Percentiles rank a stretch among this genome's conserved stretches.
Evolutionary conservation across 2,888 invertebrate genomes (phyloP).

Genomic region (Drosophila tanythrix): DNA sequence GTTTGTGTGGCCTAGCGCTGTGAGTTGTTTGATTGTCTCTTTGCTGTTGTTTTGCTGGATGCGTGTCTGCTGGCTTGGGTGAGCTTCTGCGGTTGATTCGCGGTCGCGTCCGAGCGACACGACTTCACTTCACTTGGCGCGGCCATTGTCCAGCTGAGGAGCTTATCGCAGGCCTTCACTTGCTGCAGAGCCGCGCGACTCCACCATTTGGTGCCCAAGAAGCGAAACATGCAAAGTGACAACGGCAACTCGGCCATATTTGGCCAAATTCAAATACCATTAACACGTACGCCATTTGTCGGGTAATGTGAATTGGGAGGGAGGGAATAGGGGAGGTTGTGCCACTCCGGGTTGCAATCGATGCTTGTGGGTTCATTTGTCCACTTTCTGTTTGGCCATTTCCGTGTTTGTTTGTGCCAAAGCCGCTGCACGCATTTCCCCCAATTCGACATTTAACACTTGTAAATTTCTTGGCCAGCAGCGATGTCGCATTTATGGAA

Average conservation of each 20-base stretch:
- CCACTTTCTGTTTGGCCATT: constrained; percentile 58
- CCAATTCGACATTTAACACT: constrained; percentile 80
- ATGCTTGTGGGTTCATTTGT: constrained; percentile 62
- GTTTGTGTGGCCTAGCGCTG: constrained; percentile 47
- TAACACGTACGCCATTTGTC: constrained; percentile 83
- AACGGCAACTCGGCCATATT: constrained; percentile 79
- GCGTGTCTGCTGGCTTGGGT: constrained; percentile 56
- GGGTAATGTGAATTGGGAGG: constrained; percentile 25
- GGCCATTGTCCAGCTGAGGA: constrained; percentile 47
- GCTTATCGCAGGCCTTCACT: constrained; percentile 64
- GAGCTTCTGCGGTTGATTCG: constrained; percentile 63
- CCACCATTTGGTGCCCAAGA: constrained; percentile 46
- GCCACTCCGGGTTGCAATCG: constrained; percentile 18
- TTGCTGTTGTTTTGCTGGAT: constrained; percentile 28
- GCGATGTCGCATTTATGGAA: constrained; percentile 66
- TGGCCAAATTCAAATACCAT: constrained; percentile 84
- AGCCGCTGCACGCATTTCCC: constrained; percentile 79
- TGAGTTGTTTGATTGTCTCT: constrained; percentile 18
- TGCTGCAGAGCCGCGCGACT: constrained; percentile 41
- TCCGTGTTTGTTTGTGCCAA: constrained; percentile 75
- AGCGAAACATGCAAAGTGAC: constrained; percentile 78
- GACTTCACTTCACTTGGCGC: constrained; percentile 45
- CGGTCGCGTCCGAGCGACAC: constrained; percentile 57
- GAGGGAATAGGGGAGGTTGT: neutral
- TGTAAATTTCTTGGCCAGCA: constrained; percentile 75